Evolutionary conservation across 2,888 invertebrate genomes (phyloP).

Genomic region (Caenorhabditis zanzibari): DNA sequence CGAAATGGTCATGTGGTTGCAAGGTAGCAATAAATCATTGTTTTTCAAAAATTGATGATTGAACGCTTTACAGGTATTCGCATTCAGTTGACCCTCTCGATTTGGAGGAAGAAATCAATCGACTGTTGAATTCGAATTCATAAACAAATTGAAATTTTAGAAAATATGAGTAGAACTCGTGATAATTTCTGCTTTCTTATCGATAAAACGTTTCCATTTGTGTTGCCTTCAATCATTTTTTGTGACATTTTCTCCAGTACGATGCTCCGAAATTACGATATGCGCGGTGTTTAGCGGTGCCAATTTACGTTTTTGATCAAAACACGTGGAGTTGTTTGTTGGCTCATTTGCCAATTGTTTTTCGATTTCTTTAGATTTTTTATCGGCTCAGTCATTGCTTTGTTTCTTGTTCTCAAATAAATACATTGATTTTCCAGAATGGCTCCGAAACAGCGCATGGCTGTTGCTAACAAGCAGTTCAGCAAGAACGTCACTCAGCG

Average conservation of each 20-base stretch:
- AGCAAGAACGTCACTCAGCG: slow-evolving; percentile 96
- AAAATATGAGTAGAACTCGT: slow-evolving; percentile 5
- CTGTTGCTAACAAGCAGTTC: slow-evolving; percentile 97
- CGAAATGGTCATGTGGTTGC: slow-evolving; percentile 75
- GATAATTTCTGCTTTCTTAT: slow-evolving; percentile 17
- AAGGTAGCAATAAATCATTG: slow-evolving; percentile 51
- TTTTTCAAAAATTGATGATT: slow-evolving; percentile 7
- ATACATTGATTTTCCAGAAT: slow-evolving; percentile 85
- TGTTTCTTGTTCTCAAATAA: background rate
- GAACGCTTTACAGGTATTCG: slow-evolving; percentile 69
- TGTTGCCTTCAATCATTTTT: background rate
- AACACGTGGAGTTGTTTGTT: slow-evolving; percentile 50
- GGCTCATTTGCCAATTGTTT: slow-evolving; percentile 7
- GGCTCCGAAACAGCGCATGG: slow-evolving; percentile 99
- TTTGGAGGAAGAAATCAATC: slow-evolving; percentile 76
- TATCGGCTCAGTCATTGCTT: background rate
- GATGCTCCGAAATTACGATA: slow-evolving; percentile 32
- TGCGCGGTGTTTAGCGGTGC: slow-evolving; percentile 47
- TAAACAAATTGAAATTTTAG: background rate
- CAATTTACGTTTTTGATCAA: background rate
- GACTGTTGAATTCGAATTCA: slow-evolving; percentile 56
- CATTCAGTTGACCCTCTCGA: slow-evolving; percentile 79
- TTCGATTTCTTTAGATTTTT: slow-evolving; percentile 3
- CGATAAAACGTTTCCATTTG: slow-evolving; percentile 12
- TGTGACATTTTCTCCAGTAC: background rate